phyloP scores from a whole-genome alignment of 1,140 invertebrate species.

The Drosophila chauvacae region DNA sequence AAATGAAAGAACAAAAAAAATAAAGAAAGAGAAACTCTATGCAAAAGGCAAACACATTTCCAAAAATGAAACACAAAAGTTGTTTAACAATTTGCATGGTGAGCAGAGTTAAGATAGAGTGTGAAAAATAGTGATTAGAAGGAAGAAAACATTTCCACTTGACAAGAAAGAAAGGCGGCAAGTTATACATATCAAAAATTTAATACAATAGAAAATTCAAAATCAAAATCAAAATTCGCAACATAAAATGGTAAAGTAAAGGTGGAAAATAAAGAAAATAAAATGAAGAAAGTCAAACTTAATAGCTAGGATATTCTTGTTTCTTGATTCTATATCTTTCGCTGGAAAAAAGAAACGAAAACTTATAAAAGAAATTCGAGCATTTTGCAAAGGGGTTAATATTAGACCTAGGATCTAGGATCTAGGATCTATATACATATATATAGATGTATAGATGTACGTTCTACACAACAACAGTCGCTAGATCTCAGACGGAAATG shows the following conservation, averaged over 20 bases:
- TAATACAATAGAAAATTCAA: conserved; percentile 30
- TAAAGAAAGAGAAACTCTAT: conserved; percentile 29
- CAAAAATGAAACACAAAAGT: conserved; percentile 26
- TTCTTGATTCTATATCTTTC: conserved; percentile 60
- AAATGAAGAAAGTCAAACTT: conserved; percentile 30
- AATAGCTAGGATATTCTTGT: conserved; percentile 35
- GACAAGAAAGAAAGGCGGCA: conserved; percentile 6
- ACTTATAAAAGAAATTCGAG: conserved; percentile 70
- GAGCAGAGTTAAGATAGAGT: conserved; percentile 26
- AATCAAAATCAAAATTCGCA: conserved; percentile 46
- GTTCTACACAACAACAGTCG: conserved; percentile 32
- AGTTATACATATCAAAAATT: conserved; percentile 25
- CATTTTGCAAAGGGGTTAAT: conserved; percentile 45
- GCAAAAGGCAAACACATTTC: conserved; percentile 39
- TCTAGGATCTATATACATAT: conserved; percentile 35
- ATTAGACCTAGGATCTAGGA: conserved; percentile 30
- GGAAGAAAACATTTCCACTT: conserved; percentile 21
- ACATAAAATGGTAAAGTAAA: conserved; percentile 39
- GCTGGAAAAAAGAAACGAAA: conserved; percentile 71
- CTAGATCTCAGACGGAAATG: conserved; percentile 76
- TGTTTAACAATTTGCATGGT: conserved; percentile 32
- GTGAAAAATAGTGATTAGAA: conserved; percentile 24
- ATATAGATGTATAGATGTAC: conserved; percentile 22
- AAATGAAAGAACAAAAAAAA: neutral
- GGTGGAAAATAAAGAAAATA: conserved; percentile 18